Conservation (phyloP, 2,888 invertebrate genomes). For the Peribatodes rhomboidaria region DNA sequence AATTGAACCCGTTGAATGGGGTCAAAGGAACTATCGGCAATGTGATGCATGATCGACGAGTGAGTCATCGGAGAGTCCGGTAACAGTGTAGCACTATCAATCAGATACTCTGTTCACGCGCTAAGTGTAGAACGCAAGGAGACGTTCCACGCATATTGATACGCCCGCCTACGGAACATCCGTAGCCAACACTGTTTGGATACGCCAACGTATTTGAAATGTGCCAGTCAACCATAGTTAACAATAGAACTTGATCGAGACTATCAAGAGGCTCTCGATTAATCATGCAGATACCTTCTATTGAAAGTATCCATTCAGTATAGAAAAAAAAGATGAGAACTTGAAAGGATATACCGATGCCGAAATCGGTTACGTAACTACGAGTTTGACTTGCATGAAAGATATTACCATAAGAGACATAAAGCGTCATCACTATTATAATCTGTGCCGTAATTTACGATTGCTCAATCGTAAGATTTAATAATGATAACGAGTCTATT, state of each 20-base stretch:
- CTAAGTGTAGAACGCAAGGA: slow-evolving; percentile 68
- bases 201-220: slow-evolving; percentile 63
- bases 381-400: slow-evolving; percentile 24
- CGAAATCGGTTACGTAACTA: slow-evolving; percentile 27
- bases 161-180: slow-evolving; percentile 70
- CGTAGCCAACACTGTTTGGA: slow-evolving; percentile 62
- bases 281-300: slow-evolving; percentile 33
- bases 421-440: slow-evolving; percentile 55
- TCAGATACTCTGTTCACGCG: slow-evolving; percentile 72
- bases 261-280: slow-evolving; percentile 46
- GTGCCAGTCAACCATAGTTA: slow-evolving; percentile 55
- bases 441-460: slow-evolving; percentile 52
- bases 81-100: slow-evolving; percentile 68
- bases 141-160: slow-evolving; percentile 73
- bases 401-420: slow-evolving; percentile 40
- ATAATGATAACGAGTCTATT: slow-evolving; percentile 64
- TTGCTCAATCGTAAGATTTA: slow-evolving; percentile 63
- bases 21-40: slow-evolving; percentile 79
- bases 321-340: slow-evolving; percentile 19
- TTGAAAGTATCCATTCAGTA: slow-evolving; percentile 28
- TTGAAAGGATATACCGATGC: slow-evolving; percentile 23
- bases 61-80: slow-evolving; percentile 80
- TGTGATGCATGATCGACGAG: slow-evolving; percentile 71
- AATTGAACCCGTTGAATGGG: slow-evolving; percentile 76
- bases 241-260: slow-evolving; percentile 50